Evolutionary conservation across 2,797 vertebrate species (phyloP).

Genomic region (Hemitrygon akajei): DNA sequence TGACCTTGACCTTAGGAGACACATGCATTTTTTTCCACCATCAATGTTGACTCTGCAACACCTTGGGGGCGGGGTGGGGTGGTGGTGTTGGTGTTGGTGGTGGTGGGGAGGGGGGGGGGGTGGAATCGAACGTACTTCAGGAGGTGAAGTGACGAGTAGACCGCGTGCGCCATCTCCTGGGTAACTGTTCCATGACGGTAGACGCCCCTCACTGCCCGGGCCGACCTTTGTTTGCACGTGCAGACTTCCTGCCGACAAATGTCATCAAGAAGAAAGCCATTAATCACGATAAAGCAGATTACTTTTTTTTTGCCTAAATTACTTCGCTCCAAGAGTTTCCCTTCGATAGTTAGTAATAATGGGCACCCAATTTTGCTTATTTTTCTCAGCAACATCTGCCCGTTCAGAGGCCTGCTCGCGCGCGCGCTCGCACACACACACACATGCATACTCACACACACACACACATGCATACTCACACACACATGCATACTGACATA

Average conservation of each 20-base stretch:
- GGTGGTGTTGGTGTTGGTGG: too few relatives aligned
- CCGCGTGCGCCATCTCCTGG: slow-evolving; percentile 38
- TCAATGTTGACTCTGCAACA: slow-evolving; percentile 40
- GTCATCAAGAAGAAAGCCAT: background rate
- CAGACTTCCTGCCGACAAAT: background rate
- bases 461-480: too few relatives aligned
- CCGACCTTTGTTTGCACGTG: background rate
- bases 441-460: too few relatives aligned
- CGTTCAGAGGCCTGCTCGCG: too few relatives aligned
- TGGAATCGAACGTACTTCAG: background rate
- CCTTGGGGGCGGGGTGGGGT: too few relatives aligned
- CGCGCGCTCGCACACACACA: too few relatives aligned
- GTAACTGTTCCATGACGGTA: background rate
- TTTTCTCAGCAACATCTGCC: too few relatives aligned
- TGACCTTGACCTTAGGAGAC: slow-evolving; percentile 57
- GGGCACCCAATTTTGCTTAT: background rate
- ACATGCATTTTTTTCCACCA: slow-evolving; percentile 43
- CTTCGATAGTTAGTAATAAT: background rate
- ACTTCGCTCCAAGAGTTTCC: background rate
- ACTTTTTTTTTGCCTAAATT: background rate
- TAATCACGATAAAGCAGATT: background rate
- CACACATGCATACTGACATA: too few relatives aligned
- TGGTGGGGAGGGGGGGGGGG: too few relatives aligned
- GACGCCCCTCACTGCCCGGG: too few relatives aligned
- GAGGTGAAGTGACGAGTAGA: background rate